phyloP scores from a whole-genome alignment of 2,113 vertebrate genomes.

The Ceyx cyanopectus region DNA sequence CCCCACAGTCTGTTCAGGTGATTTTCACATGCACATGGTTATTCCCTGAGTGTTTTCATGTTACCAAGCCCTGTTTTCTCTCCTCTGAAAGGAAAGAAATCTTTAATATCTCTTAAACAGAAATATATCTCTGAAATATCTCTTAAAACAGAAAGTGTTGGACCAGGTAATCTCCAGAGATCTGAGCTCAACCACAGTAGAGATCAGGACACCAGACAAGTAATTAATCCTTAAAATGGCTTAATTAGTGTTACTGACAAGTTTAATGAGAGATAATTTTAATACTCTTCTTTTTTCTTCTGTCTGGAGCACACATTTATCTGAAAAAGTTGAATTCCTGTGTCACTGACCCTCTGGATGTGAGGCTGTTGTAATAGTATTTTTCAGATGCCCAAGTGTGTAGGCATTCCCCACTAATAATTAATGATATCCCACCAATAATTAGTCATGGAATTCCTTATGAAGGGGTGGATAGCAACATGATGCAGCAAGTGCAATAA shows the following conservation, averaged over 20 bases:
- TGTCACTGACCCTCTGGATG: neutral
- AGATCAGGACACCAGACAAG: neutral
- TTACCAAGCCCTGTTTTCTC: neutral
- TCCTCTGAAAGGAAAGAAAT: neutral
- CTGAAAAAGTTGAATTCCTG: neutral
- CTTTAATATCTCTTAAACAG: neutral
- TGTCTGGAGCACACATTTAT: neutral
- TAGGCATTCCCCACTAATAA: neutral
- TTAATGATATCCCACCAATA: neutral
- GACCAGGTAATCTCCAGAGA: neutral
- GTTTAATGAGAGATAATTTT: neutral
- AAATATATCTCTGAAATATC: neutral
- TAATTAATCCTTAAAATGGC: neutral
- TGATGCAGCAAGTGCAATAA: neutral
- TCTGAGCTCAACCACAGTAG: neutral
- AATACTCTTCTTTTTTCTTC: neutral
- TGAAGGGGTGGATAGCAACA: neutral
- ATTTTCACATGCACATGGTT: rapidly evolving
- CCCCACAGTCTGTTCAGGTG: neutral
- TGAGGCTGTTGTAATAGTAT: neutral
- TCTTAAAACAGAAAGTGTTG: neutral
- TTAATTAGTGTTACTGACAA: neutral
- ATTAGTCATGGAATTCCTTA: neutral
- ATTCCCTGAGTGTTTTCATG: neutral
- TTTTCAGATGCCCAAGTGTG: neutral